A percentile compares a stretch with the other conserved stretches of the same genome.
Evolutionary conservation across 2,113 vertebrate genomes (phyloP).

Genomic region (Chlamydotis undulata): DNA sequence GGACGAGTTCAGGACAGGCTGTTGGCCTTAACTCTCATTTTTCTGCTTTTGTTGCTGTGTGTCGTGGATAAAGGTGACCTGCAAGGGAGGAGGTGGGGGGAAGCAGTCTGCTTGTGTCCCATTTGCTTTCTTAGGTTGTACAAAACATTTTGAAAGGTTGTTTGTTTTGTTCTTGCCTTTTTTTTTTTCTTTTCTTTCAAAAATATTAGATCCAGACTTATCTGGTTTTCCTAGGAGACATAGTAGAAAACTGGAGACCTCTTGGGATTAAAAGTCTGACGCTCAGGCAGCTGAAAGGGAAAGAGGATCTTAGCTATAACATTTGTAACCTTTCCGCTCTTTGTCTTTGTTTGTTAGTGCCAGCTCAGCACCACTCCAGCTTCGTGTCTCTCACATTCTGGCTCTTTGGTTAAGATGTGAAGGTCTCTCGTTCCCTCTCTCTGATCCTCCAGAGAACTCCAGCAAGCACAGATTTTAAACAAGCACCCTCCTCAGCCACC

Average conservation of each 20-base stretch:
- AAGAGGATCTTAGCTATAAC: constrained; percentile 7
- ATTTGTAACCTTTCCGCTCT: constrained; percentile 36
- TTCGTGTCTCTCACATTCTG: not conserved
- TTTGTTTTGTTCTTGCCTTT: constrained; percentile 18
- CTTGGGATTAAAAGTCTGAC: constrained; percentile 52
- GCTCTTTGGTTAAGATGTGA: constrained; percentile 34
- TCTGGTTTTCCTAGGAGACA: constrained; percentile 28
- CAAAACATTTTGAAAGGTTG: constrained; percentile 40
- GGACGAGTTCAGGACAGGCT: constrained; percentile 39
- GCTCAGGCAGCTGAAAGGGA: constrained; percentile 11
- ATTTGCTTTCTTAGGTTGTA: constrained; percentile 24
- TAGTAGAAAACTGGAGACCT: not conserved
- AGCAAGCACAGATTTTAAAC: constrained; percentile 22
- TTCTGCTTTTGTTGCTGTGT: constrained; percentile 51
- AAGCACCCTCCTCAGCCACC: constrained; percentile 5
- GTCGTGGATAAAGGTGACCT: constrained; percentile 67
- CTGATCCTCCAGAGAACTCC: constrained; percentile 35
- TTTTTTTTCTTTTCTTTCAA: not conserved
- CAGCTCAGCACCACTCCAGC: not conserved
- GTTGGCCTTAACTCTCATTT: constrained; percentile 54
- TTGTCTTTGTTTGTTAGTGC: constrained; percentile 30
- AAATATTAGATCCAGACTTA: not conserved
- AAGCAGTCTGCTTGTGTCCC: not conserved
- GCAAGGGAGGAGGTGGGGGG: not conserved
- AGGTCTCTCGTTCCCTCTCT: constrained; percentile 12